Percentiles rank a stretch among this genome's conserved stretches.
Evolutionary conservation across 2,113 vertebrate species (phyloP).

Genomic region (Orcinus orca): DNA sequence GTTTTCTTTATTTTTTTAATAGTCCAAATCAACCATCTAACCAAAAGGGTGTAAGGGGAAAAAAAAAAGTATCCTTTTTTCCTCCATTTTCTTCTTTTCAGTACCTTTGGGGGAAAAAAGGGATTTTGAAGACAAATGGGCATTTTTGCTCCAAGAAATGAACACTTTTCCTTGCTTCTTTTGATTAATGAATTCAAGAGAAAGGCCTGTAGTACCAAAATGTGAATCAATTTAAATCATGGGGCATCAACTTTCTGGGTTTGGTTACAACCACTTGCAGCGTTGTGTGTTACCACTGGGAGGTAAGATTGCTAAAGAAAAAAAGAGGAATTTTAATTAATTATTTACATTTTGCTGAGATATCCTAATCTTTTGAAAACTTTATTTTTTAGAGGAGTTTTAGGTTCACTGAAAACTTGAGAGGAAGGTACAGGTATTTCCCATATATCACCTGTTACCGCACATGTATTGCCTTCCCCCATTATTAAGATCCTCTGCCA

Average conservation of each 20-base stretch:
- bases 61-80: background rate
- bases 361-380: background rate
- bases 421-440: background rate
- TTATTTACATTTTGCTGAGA: background rate
- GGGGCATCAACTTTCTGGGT: background rate
- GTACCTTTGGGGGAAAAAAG: background rate
- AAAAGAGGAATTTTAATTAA: background rate
- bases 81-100: background rate
- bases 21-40: background rate
- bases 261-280: background rate
- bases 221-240: background rate
- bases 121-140: background rate
- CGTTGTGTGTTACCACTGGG: background rate
- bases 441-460: no score
- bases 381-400: background rate
- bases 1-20: background rate
- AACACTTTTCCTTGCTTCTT: background rate
- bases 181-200: background rate
- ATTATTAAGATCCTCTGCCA: background rate
- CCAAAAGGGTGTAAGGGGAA: background rate
- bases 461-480: background rate
- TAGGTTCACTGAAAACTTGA: background rate
- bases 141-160: background rate
- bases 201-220: background rate
- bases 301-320: background rate